Base-by-base conservation (phyloP, 1,140 invertebrate species). In the Ceratina calcarata region DNA sequence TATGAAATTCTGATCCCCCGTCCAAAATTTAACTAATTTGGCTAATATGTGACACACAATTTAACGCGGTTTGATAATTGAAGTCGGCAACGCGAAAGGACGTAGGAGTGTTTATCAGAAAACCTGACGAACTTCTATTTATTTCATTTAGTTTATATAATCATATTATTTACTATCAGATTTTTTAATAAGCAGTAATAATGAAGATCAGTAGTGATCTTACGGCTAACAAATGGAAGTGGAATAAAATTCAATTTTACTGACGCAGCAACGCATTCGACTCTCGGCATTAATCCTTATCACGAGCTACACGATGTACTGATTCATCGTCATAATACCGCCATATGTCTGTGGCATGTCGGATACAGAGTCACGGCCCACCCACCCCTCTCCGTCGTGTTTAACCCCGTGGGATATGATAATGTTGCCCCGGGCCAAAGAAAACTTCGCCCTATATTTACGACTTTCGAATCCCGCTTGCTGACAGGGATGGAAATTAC, bases 301-400 rank as follows among this genome's bases (percentile, higher is more conserved):
- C 77, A 74, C 69, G 66, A 55, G 61, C 22, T 74, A 79, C 77
- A 79, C 70, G 70, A 79, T 79, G 77, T 79, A 79, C 77, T 79
- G 77, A 79, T 83, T 84, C 83, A 81, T 85, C 83, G 83, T 80
- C 66, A 84, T 81, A 84, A 85, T 85, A 64, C 68, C 68, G 73
- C 64, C 72, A 80, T 85, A 85, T 73, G 83, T 84, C 78, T 77
- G 55, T 57, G 37, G 37, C 83, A 49, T 64, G 78, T 66, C 78
- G 82, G 78, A 76, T 80, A 78, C 78, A 80, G 74, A 45, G 37
- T 45, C 37, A 45, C 37, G 37, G 37, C 37, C 66, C 53, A 71
- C 61, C 61, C 10, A 70, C 51, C 24, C 77, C 70, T 79, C 73
- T 58, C 77, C 67, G 73, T 12, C 58, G 62, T 73, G 76, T 72